phyloP scores from a whole-genome alignment of 2,113 vertebrate genomes.

The Macrotis lagotis region DNA sequence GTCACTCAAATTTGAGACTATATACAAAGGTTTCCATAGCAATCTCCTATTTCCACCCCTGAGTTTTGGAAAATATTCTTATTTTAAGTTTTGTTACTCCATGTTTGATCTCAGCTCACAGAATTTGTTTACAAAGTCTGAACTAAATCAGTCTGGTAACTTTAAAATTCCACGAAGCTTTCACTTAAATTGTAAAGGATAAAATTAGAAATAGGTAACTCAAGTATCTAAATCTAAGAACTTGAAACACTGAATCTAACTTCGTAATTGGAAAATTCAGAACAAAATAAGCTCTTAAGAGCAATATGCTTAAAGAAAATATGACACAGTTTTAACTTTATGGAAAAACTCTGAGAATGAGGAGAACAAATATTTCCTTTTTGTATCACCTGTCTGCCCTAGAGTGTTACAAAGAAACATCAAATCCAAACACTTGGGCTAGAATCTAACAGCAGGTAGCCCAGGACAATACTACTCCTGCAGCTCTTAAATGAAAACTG shows the following conservation, averaged over 20 bases:
- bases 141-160: conserved; percentile 17
- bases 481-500: not conserved
- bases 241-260: conserved; percentile 25
- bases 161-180: not conserved
- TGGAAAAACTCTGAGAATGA: not conserved
- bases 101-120: conserved; percentile 30
- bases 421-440: not conserved
- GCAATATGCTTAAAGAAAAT: conserved; percentile 5
- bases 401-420: not conserved
- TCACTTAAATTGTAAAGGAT: conserved; percentile 12
- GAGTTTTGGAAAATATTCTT: not conserved
- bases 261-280: not conserved
- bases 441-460: not conserved
- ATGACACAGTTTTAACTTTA: conserved; percentile 1
- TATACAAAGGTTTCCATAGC: not conserved
- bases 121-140: conserved; percentile 34
- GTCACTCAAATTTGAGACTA: conserved; percentile 7
- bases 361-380: not conserved
- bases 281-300: conserved; percentile 16
- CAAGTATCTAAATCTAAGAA: not conserved
- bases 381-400: not conserved
- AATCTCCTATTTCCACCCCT: not conserved
- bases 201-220: conserved; percentile 34
- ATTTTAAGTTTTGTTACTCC: not conserved
- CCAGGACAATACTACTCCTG: not conserved